A percentile compares a stretch with the other conserved stretches of the same genome.
These are phyloP conservation scores for Phyto melanocephala DNA, from an alignment of 2,888 invertebrate genomes.

Conservation along the genomic window DNA sequence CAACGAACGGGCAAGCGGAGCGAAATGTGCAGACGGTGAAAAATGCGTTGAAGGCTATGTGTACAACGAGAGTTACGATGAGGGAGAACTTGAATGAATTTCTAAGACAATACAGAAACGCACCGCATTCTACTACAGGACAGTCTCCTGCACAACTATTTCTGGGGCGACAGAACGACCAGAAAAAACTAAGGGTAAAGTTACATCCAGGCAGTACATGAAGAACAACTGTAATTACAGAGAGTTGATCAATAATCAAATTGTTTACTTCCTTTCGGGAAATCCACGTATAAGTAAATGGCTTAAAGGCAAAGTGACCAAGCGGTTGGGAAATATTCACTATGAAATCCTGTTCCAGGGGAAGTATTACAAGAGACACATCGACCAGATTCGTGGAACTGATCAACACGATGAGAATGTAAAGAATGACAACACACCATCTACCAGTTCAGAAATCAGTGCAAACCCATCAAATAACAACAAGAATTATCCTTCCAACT, in stretches of 20 bases:
- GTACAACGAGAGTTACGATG: slow-evolving; percentile 18
- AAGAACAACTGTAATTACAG: background rate
- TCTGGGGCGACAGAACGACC: slow-evolving; percentile 51
- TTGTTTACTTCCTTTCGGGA: slow-evolving; percentile 29
- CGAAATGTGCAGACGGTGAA: slow-evolving; percentile 32
- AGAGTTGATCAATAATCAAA: background rate
- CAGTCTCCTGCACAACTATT: slow-evolving; percentile 52
- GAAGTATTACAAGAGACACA: no score
- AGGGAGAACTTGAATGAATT: slow-evolving; percentile 21
- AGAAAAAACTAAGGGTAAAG: slow-evolving; percentile 1
- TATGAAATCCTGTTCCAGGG: slow-evolving; percentile 28
- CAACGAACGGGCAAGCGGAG: slow-evolving; percentile 49
- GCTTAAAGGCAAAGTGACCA: slow-evolving; percentile 21
- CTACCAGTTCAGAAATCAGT: no score
- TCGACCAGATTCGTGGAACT: no score
- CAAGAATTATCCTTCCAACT: no score
- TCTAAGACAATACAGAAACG: slow-evolving; percentile 48
- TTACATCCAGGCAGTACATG: background rate
- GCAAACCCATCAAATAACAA: no score
- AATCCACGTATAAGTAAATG: slow-evolving; percentile 44
- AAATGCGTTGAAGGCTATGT: slow-evolving; percentile 51
- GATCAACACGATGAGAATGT: no score
- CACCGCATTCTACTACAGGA: slow-evolving; percentile 54
- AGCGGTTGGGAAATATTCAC: slow-evolving; percentile 28
- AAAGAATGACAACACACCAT: no score